A percentile compares a stretch with the other conserved stretches of the same genome.
Conservation (phyloP, 2,113 vertebrate genomes). For the Archocentrus centrarchus region DNA sequence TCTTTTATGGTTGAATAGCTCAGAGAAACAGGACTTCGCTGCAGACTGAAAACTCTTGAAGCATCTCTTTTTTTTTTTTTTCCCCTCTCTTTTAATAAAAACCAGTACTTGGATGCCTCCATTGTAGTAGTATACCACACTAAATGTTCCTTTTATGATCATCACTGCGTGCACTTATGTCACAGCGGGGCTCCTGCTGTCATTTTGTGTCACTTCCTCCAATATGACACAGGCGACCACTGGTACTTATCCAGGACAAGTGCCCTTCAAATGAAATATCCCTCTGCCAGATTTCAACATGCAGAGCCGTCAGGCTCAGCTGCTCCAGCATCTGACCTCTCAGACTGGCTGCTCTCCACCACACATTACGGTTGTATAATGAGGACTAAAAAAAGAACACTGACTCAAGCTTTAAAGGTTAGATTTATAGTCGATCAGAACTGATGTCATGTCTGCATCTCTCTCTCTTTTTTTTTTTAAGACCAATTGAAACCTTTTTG, state of each 20-base stretch:
- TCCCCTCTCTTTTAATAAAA: too few relatives aligned
- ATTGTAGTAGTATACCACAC: background rate
- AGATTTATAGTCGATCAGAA: slow-evolving; percentile 22
- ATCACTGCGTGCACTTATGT: slow-evolving; percentile 7
- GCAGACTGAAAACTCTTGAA: too few relatives aligned
- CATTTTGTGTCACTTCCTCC: slow-evolving; percentile 25
- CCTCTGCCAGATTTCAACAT: slow-evolving; percentile 49
- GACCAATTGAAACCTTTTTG: background rate
- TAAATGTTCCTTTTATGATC: background rate
- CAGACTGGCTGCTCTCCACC: slow-evolving; percentile 50
- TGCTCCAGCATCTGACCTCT: slow-evolving; percentile 51
- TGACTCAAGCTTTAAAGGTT: slow-evolving; percentile 58
- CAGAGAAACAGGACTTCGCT: too few relatives aligned
- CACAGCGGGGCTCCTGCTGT: slow-evolving; percentile 28
- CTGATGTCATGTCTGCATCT: background rate
- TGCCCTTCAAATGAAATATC: slow-evolving; percentile 59
- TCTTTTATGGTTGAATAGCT: too few relatives aligned
- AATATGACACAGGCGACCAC: slow-evolving; percentile 43
- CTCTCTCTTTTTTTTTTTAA: background rate
- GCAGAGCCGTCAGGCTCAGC: slow-evolving; percentile 56
- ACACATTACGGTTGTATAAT: slow-evolving; percentile 57
- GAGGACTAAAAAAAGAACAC: slow-evolving; percentile 26
- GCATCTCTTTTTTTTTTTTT: too few relatives aligned
- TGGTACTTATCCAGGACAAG: slow-evolving; percentile 56
- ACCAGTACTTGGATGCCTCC: background rate